phyloP scores from a whole-genome alignment of 2,797 vertebrate genomes.

The Furcifer pardalis region DNA sequence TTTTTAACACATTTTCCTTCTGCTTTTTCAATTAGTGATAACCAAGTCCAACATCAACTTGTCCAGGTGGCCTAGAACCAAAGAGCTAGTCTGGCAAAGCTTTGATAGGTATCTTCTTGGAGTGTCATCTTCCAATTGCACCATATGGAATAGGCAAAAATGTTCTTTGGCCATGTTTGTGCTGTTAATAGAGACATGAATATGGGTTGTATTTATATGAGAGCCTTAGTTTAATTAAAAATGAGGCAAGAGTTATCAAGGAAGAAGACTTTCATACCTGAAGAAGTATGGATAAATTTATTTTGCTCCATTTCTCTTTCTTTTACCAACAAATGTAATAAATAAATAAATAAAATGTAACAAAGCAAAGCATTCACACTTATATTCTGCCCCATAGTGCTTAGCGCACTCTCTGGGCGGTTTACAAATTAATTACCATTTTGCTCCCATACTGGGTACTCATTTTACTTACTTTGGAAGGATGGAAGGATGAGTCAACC shows the following conservation, averaged over 20 bases:
- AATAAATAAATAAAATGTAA: no score
- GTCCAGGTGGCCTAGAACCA: conserved; percentile 59
- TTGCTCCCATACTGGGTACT: no score
- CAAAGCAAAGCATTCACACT: no score
- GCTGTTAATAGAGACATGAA: neutral
- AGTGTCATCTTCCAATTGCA: neutral
- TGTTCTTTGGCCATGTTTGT: neutral
- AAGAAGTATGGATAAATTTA: no score
- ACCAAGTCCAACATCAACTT: conserved; percentile 41
- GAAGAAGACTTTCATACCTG: neutral
- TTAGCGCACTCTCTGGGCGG: no score
- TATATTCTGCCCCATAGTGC: no score
- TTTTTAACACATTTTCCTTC: conserved; percentile 51
- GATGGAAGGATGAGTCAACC: no score
- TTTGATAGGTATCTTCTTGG: neutral
- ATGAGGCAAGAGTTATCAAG: neutral
- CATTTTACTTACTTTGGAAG: no score
- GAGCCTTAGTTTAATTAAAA: neutral
- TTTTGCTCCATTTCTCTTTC: neutral
- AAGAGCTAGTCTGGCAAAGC: conserved; percentile 27
- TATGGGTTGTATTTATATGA: neutral
- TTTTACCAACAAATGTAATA: neutral
- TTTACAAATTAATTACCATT: no score
- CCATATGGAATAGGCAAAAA: conserved; percentile 18
- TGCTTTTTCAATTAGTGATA: conserved; percentile 50